Evolutionary conservation across 2,888 invertebrate species (phyloP).

Genomic region (Ophonus ardosiacus): DNA sequence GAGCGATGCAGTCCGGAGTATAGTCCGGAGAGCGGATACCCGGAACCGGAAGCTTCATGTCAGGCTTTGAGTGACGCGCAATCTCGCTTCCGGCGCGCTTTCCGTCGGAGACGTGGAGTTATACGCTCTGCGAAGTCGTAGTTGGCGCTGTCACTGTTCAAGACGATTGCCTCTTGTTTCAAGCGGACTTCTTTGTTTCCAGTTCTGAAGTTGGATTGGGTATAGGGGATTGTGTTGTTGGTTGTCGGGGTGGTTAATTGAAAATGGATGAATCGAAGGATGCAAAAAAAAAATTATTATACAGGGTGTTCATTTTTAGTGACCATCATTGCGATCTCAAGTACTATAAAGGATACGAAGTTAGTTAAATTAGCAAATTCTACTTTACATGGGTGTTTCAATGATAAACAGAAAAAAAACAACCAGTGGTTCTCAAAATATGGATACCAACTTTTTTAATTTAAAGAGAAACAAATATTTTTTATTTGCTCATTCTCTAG

Average conservation of each 20-base stretch:
- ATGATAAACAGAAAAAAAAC: too few relatives aligned
- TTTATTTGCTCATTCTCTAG: too few relatives aligned
- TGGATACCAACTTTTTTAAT: too few relatives aligned
- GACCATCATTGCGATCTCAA: too few relatives aligned
- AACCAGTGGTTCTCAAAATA: too few relatives aligned
- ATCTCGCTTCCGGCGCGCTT: constrained; percentile 57
- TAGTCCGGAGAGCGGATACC: constrained; percentile 39
- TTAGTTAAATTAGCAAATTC: too few relatives aligned
- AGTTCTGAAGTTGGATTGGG: background rate
- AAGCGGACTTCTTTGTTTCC: background rate
- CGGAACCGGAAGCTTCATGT: constrained; percentile 58
- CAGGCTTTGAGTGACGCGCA: constrained; percentile 62
- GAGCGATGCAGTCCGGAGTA: constrained; percentile 54
- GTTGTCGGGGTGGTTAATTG: background rate
- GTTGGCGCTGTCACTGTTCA: background rate
- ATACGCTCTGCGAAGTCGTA: constrained; percentile 14
- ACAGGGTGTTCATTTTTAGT: too few relatives aligned
- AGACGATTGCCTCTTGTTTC: constrained; percentile 37
- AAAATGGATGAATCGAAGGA: background rate
- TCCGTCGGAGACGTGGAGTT: constrained; percentile 44
- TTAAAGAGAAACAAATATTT: too few relatives aligned
- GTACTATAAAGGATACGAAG: too few relatives aligned
- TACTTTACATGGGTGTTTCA: too few relatives aligned
- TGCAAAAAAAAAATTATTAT: too few relatives aligned
- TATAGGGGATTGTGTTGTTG: background rate